Evolutionary conservation across 2,797 vertebrate species (phyloP).

Genomic region (Myoxocephalus aenaeus): DNA sequence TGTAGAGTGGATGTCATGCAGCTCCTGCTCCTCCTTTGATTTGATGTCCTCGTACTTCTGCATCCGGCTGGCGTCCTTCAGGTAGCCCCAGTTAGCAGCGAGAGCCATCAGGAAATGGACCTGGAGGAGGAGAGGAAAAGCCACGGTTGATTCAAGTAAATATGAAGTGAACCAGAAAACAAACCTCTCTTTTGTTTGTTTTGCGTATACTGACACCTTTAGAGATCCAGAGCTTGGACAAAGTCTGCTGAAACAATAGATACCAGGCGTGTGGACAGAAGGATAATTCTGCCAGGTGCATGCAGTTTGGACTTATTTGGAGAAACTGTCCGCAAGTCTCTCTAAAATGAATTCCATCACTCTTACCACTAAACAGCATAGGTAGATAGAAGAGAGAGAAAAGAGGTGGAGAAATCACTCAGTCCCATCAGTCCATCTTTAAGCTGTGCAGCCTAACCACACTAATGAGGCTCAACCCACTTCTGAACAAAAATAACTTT

Average conservation of each 20-base stretch:
- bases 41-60: conserved; percentile 99
- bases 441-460: not conserved
- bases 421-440: not conserved
- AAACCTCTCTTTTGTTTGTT: not conserved
- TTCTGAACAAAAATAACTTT: conserved; percentile 16
- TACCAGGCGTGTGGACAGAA: too few relatives aligned
- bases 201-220: not conserved
- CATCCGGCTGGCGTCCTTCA: conserved; percentile 98
- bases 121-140: conserved; percentile 69
- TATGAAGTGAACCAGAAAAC: not conserved
- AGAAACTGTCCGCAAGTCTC: too few relatives aligned
- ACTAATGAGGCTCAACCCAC: not conserved
- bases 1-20: conserved; percentile 98
- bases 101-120: conserved; percentile 98
- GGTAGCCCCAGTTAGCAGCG: conserved; percentile 98
- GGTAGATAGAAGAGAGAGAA: not conserved
- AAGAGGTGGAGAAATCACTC: not conserved
- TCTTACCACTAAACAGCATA: too few relatives aligned
- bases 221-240: not conserved
- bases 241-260: not conserved
- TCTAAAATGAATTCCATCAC: too few relatives aligned
- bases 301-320: not conserved
- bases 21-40: conserved; percentile 99
- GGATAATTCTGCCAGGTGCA: not conserved
- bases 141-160: not conserved